These are phyloP conservation scores for Glaucidium brasilianum DNA, from an alignment of 2,113 vertebrate species.

Conservation along the genomic window DNA sequence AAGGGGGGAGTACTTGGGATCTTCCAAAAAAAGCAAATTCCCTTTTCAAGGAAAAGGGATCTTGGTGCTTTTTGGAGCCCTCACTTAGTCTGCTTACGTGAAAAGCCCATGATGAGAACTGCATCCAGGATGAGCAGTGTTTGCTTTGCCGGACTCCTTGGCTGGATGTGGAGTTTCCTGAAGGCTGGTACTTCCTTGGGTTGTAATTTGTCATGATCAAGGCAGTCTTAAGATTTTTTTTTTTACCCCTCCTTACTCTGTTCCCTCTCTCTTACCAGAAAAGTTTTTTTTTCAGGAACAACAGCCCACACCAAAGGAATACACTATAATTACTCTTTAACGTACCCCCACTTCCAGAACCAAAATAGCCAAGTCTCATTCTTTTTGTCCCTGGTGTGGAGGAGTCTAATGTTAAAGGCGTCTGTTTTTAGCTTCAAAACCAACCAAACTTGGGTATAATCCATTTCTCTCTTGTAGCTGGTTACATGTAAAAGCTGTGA, in stretches of 20 bases:
- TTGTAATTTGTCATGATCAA: neutral
- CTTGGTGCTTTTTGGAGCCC: neutral
- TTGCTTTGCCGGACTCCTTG: neutral
- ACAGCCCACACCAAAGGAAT: conserved; percentile 50
- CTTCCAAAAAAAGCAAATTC: neutral
- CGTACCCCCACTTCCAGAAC: neutral
- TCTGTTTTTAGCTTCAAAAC: neutral
- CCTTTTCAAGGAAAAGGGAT: neutral
- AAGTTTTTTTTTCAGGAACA: neutral
- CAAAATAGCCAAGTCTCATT: neutral
- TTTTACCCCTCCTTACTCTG: neutral
- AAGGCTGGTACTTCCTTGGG: neutral
- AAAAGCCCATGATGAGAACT: neutral
- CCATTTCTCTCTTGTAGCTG: conserved; percentile 33
- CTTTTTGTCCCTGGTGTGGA: neutral
- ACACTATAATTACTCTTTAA: neutral
- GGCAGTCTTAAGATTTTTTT: neutral
- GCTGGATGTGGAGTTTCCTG: neutral
- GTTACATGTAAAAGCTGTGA: conserved; percentile 74
- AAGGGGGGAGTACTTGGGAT: neutral
- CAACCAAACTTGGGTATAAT: neutral
- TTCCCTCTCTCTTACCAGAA: neutral
- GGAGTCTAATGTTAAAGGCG: neutral
- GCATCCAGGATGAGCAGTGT: neutral
- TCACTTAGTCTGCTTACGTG: neutral